Conservation (phyloP, 1,140 invertebrate species). For the Campoletis sonorensis region DNA sequence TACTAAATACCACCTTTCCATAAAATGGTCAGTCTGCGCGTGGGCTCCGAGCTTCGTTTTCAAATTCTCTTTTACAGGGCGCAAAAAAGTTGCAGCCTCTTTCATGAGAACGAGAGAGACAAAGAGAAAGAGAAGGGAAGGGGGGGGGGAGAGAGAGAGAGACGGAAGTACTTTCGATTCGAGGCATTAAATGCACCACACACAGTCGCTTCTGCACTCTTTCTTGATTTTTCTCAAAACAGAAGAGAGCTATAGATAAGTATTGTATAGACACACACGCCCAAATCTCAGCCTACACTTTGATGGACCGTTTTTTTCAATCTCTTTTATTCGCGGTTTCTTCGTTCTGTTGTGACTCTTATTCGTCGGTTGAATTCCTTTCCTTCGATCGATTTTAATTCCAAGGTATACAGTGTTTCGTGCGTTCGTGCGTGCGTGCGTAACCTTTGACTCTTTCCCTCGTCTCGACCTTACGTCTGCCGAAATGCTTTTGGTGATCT, state of each 20-base stretch:
- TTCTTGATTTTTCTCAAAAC: conserved; percentile 3
- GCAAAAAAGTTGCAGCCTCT: background rate
- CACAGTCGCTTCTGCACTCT: background rate
- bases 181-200: background rate
- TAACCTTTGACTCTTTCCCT: background rate
- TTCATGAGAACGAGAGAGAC: background rate
- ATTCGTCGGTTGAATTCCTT: conserved; percentile 10
- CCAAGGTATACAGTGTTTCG: background rate
- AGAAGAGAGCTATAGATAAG: background rate
- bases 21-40: conserved; percentile 57
- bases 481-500: background rate
- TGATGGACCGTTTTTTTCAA: background rate
- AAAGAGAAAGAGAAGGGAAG: background rate
- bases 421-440: background rate
- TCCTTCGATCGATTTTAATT: conserved; percentile 21
- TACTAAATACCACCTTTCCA: conserved; percentile 69
- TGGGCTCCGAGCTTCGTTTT: conserved; percentile 3
- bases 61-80: conserved; percentile 22
- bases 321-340: background rate
- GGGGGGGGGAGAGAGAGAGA: conserved; percentile 12
- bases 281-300: background rate
- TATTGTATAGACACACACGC: background rate
- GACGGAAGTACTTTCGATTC: conserved; percentile 25
- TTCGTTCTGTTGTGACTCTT: conserved; percentile 14
- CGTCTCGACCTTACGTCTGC: conserved; percentile 1